Conservation (phyloP, 2,888 invertebrate species). For the Clunio marinus region DNA sequence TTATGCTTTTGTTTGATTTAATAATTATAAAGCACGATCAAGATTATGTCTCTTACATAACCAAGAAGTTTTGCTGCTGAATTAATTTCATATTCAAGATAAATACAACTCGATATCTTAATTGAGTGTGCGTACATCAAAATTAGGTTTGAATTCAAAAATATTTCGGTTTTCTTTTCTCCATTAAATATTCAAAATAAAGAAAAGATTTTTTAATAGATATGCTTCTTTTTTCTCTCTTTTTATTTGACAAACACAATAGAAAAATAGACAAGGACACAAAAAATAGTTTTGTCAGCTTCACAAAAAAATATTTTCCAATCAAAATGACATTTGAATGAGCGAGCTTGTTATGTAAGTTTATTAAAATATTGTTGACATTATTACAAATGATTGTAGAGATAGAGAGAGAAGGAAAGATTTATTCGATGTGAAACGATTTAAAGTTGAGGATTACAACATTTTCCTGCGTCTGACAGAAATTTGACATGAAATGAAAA, state of each 20-base stretch:
- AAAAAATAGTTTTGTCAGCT: not conserved
- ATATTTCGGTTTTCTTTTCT: too few relatives aligned
- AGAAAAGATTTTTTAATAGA: not conserved
- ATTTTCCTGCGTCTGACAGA: constrained; percentile 32
- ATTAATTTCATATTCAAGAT: not conserved
- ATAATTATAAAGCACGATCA: constrained; percentile 13
- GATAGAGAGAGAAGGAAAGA: not conserved
- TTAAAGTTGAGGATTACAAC: constrained; percentile 32
- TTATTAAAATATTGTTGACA: not conserved
- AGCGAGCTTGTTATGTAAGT: not conserved
- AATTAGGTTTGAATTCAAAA: not conserved
- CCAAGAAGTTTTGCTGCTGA: too few relatives aligned
- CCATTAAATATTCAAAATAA: too few relatives aligned
- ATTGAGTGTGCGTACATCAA: constrained; percentile 5
- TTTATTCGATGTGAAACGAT: constrained; percentile 2
- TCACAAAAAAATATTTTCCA: not conserved
- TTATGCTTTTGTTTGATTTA: constrained; percentile 21
- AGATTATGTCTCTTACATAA: constrained; percentile 14
- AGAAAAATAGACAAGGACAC: constrained; percentile 4
- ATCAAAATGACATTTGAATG: not conserved
- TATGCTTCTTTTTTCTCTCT: not conserved
- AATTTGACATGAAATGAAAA: constrained; percentile 1
- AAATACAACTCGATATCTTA: not conserved
- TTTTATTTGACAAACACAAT: not conserved
- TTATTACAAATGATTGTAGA: too few relatives aligned